phyloP scores from a whole-genome alignment of 2,888 invertebrate genomes.

The Drosophila mettleri region DNA sequence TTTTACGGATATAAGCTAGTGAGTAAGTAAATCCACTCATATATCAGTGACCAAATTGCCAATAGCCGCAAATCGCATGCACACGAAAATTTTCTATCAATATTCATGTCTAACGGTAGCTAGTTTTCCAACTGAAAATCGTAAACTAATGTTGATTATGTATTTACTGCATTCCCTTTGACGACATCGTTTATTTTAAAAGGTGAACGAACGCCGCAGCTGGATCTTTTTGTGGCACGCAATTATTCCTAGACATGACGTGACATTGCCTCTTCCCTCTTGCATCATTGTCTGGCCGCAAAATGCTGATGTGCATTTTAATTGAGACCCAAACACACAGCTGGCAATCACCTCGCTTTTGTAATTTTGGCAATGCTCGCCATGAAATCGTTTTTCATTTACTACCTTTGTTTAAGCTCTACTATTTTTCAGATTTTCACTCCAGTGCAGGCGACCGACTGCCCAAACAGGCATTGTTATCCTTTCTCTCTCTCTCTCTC shows the following conservation, averaged over 20 bases:
- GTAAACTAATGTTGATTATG: too few relatives aligned
- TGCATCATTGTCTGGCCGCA: background rate
- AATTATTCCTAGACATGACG: background rate
- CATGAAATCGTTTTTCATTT: background rate
- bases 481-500: background rate
- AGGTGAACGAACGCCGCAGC: background rate
- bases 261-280: background rate
- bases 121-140: too few relatives aligned
- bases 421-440: background rate
- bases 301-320: conserved; percentile 2
- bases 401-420: background rate
- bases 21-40: background rate
- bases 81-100: background rate
- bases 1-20: background rate
- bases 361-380: background rate
- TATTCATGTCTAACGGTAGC: too few relatives aligned
- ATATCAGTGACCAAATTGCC: background rate
- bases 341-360: background rate
- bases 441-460: background rate
- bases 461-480: too few relatives aligned
- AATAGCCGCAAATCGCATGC: background rate
- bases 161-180: background rate
- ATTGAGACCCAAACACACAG: background rate
- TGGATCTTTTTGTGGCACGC: background rate
- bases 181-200: too few relatives aligned